These are phyloP conservation scores for Tenthredo distinguenda DNA, from an alignment of 2,888 invertebrate genomes.

Conservation along the genomic window DNA sequence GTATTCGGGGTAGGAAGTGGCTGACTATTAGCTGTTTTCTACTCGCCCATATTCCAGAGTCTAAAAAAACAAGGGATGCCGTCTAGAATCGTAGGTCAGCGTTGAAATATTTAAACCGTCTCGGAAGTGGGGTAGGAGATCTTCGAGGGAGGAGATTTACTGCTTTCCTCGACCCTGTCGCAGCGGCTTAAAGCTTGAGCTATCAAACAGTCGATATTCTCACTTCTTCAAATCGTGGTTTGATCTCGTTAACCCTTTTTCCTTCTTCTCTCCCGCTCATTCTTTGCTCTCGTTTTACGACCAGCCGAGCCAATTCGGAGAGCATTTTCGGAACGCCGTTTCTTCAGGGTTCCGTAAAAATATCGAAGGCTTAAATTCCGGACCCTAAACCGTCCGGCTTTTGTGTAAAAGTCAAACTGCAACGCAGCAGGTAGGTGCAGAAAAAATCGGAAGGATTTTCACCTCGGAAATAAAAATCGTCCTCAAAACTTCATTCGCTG, in stretches of 20 bases:
- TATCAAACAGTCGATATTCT: background rate
- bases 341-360: background rate
- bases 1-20: background rate
- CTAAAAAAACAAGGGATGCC: conserved; percentile 42
- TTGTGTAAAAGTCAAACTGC: background rate
- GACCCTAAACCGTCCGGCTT: background rate
- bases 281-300: conserved; percentile 13
- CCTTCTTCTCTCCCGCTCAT: background rate
- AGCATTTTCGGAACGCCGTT: background rate
- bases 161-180: background rate
- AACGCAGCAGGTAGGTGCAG: background rate
- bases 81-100: background rate
- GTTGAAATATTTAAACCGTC: conserved; percentile 43
- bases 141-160: conserved; percentile 5
- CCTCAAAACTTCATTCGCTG: background rate
- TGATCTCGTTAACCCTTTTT: background rate
- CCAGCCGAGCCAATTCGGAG: conserved; percentile 7
- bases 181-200: background rate
- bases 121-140: background rate
- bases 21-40: background rate
- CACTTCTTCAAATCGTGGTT: background rate
- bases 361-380: conserved; percentile 15
- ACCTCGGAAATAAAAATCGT: background rate
- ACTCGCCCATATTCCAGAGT: background rate
- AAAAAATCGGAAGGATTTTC: background rate